Percentiles rank a stretch among this genome's conserved stretches.
Conservation (phyloP, 1,140 invertebrate species). For the Hyles euphorbiae region DNA sequence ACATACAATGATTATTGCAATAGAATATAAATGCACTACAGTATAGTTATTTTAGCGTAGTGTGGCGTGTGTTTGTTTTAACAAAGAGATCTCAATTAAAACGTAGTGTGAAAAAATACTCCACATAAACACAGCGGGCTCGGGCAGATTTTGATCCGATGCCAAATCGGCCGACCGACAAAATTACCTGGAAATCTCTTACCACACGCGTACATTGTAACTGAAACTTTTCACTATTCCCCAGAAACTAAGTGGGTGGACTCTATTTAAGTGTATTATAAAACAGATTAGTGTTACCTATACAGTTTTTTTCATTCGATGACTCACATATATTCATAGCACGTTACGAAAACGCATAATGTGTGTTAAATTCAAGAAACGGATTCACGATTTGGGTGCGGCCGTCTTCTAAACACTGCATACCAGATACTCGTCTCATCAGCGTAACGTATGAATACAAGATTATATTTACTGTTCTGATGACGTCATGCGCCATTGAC, state of each 20-base stretch:
- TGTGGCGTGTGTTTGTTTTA: too few relatives aligned
- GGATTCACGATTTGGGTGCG: conserved; percentile 31
- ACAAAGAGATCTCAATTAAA: too few relatives aligned
- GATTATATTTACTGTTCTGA: conserved; percentile 39
- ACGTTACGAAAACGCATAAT: too few relatives aligned
- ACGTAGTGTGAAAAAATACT: too few relatives aligned
- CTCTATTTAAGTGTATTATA: conserved; percentile 1
- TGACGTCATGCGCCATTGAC: conserved; percentile 65
- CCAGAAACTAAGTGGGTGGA: not conserved
- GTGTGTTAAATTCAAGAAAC: conserved; percentile 10
- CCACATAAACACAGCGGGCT: not conserved
- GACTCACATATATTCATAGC: too few relatives aligned
- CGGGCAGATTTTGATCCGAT: not conserved
- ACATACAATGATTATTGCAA: too few relatives aligned
- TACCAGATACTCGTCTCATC: conserved; percentile 27
- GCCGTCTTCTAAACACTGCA: conserved; percentile 26
- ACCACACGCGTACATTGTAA: not conserved
- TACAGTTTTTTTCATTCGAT: too few relatives aligned
- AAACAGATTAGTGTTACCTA: not conserved
- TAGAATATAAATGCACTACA: too few relatives aligned
- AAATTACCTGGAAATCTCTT: conserved; percentile 1
- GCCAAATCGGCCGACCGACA: not conserved
- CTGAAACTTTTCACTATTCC: not conserved
- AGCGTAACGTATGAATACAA: conserved; percentile 30
- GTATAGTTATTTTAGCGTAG: too few relatives aligned